phyloP scores from a whole-genome alignment of 1,140 invertebrate genomes.

The Grapholita molesta region DNA sequence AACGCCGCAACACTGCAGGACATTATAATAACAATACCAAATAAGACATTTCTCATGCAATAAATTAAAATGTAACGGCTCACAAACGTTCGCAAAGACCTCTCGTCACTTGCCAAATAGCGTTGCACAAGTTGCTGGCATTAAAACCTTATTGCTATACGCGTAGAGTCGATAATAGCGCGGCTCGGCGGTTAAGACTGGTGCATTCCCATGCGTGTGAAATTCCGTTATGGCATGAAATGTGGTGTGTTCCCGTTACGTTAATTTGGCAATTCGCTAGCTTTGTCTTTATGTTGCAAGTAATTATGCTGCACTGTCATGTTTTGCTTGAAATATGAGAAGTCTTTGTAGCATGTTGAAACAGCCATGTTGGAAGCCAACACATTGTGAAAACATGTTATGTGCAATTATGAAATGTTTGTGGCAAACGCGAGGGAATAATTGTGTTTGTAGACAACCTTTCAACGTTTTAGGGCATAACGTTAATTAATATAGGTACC shows the following conservation, averaged over 20 bases:
- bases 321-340: constrained; percentile 6
- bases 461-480: not conserved
- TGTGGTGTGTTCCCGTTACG: constrained; percentile 12
- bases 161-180: not conserved
- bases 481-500: not conserved
- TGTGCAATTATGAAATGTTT: not conserved
- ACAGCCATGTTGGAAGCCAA: not conserved
- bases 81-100: constrained; percentile 9
- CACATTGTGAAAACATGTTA: not conserved
- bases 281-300: constrained; percentile 15
- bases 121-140: not conserved
- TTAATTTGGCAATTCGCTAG: constrained; percentile 11
- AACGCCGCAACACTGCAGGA: not conserved
- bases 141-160: not conserved
- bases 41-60: constrained; percentile 14
- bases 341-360: not conserved
- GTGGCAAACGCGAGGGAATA: not conserved
- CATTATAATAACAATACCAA: constrained; percentile 15
- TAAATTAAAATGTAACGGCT: constrained; percentile 16
- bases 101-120: constrained; percentile 14
- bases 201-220: not conserved
- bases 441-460: not conserved
- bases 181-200: not conserved
- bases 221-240: constrained; percentile 9
- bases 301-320: constrained; percentile 3